phyloP scores from a whole-genome alignment of 2,797 vertebrate species.

The Microchirus variegatus region DNA sequence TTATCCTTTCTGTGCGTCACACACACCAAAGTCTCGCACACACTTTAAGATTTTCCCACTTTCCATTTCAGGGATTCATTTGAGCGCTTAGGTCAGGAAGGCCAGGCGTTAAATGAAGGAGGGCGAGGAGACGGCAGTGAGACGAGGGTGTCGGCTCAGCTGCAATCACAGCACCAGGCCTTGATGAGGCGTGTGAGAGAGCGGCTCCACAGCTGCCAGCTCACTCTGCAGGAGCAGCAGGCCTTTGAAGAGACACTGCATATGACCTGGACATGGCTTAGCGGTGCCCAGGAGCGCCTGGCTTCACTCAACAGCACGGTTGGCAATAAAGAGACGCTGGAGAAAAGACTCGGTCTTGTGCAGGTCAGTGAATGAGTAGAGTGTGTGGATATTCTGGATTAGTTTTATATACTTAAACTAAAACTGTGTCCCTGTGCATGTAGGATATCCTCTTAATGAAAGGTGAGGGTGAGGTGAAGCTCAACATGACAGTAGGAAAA shows the following conservation, averaged over 20 bases:
- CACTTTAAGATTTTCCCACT: neutral
- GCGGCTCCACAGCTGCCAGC: conserved; percentile 85
- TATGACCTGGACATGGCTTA: conserved; percentile 90
- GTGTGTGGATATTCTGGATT: neutral
- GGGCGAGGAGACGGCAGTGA: conserved; percentile 88
- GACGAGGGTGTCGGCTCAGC: conserved; percentile 86
- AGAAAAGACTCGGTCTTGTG: conserved; percentile 87
- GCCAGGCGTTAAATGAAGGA: conserved; percentile 88
- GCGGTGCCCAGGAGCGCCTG: conserved; percentile 87
- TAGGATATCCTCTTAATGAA: conserved; percentile 96
- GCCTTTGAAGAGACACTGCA: conserved; percentile 91
- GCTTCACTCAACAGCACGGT: conserved; percentile 85
- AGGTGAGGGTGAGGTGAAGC: conserved; percentile 95
- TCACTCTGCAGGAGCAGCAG: conserved; percentile 93
- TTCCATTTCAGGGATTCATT: conserved; percentile 87
- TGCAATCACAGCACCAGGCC: conserved; percentile 89
- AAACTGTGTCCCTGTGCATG: conserved; percentile 6
- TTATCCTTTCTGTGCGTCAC: no score
- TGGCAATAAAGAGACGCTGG: conserved; percentile 89
- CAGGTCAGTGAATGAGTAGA: conserved; percentile 82
- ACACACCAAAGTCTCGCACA: neutral
- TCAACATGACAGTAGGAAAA: conserved; percentile 97
- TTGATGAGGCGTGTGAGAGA: conserved; percentile 87
- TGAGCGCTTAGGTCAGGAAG: conserved; percentile 90
- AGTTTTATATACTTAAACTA: neutral